These are phyloP conservation scores for Berghia stephanieae DNA, from an alignment of 1,140 invertebrate species.

Conservation along the genomic window DNA sequence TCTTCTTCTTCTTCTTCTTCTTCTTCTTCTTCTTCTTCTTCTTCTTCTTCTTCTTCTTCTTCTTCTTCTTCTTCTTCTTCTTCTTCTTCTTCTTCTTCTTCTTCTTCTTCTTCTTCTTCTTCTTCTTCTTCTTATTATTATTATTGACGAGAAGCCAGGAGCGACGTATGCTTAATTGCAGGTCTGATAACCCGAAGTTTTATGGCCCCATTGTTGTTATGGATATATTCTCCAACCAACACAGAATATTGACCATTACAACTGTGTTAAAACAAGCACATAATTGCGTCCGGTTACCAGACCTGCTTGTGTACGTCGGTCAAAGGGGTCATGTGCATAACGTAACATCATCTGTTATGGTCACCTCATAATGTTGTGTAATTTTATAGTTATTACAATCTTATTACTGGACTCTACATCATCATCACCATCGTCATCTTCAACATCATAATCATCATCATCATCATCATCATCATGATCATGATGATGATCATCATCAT, in stretches of 20 bases:
- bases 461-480: neutral
- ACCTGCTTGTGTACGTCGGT: neutral
- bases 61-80: neutral
- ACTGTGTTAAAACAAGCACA: too few relatives aligned
- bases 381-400: neutral
- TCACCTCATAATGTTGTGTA: neutral
- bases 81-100: neutral
- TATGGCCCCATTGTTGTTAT: too few relatives aligned
- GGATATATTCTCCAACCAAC: too few relatives aligned
- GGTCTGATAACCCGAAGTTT: too few relatives aligned
- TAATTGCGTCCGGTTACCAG: too few relatives aligned
- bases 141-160: neutral
- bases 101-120: neutral
- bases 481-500: too few relatives aligned
- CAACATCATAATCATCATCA: too few relatives aligned
- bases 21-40: conserved; percentile 17
- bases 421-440: too few relatives aligned
- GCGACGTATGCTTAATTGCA: too few relatives aligned
- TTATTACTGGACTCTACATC: neutral
- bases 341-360: too few relatives aligned
- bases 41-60: conserved; percentile 14
- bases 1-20: conserved; percentile 5
- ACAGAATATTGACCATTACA: too few relatives aligned
- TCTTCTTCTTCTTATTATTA: too few relatives aligned
- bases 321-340: neutral